Evolutionary conservation across 2,888 invertebrate genomes (phyloP), one percentile per base, ranked within the genome.

Genomic region (Hesperia comma): DNA sequence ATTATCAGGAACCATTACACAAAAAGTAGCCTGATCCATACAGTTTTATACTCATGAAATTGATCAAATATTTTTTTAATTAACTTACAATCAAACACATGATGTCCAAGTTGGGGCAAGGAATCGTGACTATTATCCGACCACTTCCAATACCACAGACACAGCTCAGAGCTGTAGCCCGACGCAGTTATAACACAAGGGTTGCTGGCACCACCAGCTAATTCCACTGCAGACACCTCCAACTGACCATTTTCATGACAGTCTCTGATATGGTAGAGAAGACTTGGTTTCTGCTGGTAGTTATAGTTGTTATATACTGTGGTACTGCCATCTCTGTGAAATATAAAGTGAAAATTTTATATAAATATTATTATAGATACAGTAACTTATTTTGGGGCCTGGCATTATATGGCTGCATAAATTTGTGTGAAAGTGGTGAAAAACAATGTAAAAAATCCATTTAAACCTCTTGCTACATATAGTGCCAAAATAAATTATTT

Each of bases 171-270:
- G 58, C 80, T 81, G 26, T 78, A 70, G 66, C 73, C 76, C 17
- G 89, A 90, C 2, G 78, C 85, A 14, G 88, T 86, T 1, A 87
- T 64, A 21, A 84, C 70, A 69, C 74, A 78, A 1, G 72, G 53
- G 26, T 71, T 71, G n/a, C 70, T 69, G 37, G 71, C 71, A 32
- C 72, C 77, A 8, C 75, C 73, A 7, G 86, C 72, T 3, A 83
- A 63, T 67, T 92, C 92, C 1, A 92, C 89, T 2, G 87, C 85
- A 1, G 89, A 79, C 1, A 92, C 90, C 75, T 92, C 92, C 3
- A 80, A 79, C 10, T 70, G 62, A 0, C 92, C 92, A 71, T 80
- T 72, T 6, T 83, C 71, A 71, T 88, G 87, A 61, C 90, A 88
- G 72, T 90, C 81, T 62, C 76, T 68, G 37, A 87, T 80, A 64